A percentile compares a stretch with the other conserved stretches of the same genome.
Evolutionary conservation across 2,797 vertebrate genomes (phyloP).

Genomic region (Xyrichtys novacula): DNA sequence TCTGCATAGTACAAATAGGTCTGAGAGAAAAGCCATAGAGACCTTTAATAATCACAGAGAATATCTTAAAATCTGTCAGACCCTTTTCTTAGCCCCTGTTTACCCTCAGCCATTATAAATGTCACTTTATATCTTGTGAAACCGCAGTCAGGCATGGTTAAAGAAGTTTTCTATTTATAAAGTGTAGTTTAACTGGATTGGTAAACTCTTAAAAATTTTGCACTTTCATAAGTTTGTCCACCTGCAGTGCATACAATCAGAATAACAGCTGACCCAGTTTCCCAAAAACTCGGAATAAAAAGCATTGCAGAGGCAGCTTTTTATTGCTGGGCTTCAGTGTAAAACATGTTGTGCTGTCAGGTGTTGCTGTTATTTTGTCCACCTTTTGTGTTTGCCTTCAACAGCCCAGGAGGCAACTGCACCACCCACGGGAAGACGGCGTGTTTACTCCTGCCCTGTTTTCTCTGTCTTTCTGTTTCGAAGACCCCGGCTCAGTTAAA

Average conservation of each 20-base stretch:
- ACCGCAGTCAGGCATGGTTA: not conserved
- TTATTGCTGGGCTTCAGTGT: not conserved
- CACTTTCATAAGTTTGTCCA: not conserved
- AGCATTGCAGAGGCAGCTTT: not conserved
- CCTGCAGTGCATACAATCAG: not conserved
- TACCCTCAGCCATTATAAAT: not conserved
- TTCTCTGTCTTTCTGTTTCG: conserved; percentile 11
- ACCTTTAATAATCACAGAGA: too few relatives aligned
- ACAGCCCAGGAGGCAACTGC: conserved; percentile 5
- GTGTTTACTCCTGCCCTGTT: conserved; percentile 25
- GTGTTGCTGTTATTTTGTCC: conserved; percentile 31
- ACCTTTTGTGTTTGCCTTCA: conserved; percentile 5
- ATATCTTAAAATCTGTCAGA: too few relatives aligned
- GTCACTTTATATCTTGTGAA: not conserved
- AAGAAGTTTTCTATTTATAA: not conserved
- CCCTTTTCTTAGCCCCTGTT: not conserved
- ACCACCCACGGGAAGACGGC: conserved; percentile 6
- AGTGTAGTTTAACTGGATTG: not conserved
- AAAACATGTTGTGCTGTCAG: conserved; percentile 9
- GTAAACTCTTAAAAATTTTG: not conserved
- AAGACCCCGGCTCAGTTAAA: conserved; percentile 23
- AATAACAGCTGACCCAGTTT: conserved; percentile 5
- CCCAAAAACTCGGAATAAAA: not conserved
- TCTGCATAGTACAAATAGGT: too few relatives aligned
- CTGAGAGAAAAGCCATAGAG: too few relatives aligned